phyloP scores from a whole-genome alignment of 1,140 invertebrate species.

The Drosophila yakuba region DNA sequence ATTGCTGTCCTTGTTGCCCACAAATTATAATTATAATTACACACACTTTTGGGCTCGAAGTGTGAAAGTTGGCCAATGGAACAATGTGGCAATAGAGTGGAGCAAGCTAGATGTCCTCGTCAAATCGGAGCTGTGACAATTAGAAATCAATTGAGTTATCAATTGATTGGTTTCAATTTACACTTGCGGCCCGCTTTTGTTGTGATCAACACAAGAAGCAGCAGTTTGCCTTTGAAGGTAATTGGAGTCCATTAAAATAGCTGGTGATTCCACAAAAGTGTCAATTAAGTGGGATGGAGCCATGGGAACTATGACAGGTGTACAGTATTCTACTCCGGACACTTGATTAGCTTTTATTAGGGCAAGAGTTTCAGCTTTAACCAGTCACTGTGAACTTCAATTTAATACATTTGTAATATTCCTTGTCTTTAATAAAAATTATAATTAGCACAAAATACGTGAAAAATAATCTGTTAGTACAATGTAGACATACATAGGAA shows the following conservation, averaged over 20 bases:
- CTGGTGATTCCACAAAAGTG: not conserved
- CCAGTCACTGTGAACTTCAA: not conserved
- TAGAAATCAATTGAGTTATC: constrained; percentile 47
- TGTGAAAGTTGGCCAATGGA: constrained; percentile 15
- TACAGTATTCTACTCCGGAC: not conserved
- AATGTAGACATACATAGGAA: no score
- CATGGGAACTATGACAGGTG: constrained; percentile 27
- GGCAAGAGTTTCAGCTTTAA: not conserved
- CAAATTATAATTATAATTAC: constrained; percentile 47
- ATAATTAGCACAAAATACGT: no score
- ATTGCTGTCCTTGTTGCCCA: constrained; percentile 18
- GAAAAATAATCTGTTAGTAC: no score
- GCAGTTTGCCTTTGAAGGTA: constrained; percentile 4
- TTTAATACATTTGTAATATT: no score
- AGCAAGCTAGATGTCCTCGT: not conserved
- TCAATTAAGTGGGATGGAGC: constrained; percentile 16
- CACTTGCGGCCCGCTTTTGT: constrained; percentile 2
- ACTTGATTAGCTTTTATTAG: not conserved
- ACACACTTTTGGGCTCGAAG: constrained; percentile 25
- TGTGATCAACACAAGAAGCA: not conserved
- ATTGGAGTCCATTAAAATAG: constrained; percentile 18
- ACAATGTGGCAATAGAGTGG: not conserved
- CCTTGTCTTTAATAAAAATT: no score
- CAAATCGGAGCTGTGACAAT: constrained; percentile 35
- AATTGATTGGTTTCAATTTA: constrained; percentile 30